Evolutionary conservation across 2,797 vertebrate species (phyloP).

Genomic region (Muscicapa striata): DNA sequence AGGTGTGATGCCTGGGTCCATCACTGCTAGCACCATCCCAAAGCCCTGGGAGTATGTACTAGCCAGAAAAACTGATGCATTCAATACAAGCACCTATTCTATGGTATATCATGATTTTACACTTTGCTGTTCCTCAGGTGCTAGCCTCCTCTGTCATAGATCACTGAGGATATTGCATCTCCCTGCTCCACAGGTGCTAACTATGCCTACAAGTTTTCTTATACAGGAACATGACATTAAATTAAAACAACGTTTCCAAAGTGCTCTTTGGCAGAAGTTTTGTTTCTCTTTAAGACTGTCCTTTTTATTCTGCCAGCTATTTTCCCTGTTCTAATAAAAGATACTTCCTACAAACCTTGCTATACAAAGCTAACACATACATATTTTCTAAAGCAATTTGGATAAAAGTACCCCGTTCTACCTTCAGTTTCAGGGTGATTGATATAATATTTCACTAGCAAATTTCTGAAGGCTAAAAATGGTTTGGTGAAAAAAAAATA

Average conservation of each 20-base stretch:
- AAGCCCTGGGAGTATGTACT: not conserved
- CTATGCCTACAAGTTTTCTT: not conserved
- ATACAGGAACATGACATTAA: not conserved
- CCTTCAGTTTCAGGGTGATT: conserved; percentile 12
- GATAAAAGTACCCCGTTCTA: not conserved
- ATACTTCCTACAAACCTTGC: not conserved
- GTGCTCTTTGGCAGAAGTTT: not conserved
- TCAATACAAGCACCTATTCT: not conserved
- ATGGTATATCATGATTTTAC: not conserved
- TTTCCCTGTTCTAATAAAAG: conserved; percentile 25
- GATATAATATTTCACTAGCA: not conserved
- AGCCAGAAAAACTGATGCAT: not conserved
- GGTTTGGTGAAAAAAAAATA: not conserved
- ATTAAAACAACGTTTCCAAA: not conserved
- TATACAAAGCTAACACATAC: not conserved
- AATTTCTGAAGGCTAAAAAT: conserved; percentile 39
- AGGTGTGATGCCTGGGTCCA: not conserved
- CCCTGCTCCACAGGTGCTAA: not conserved
- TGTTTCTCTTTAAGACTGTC: not conserved
- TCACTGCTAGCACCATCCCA: not conserved
- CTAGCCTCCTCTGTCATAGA: not conserved
- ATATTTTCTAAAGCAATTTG: not conserved
- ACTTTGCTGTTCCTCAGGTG: not conserved
- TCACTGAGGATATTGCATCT: not conserved
- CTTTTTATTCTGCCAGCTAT: not conserved